Percentiles rank a stretch among this genome's conserved stretches.
These are phyloP conservation scores for Amyelois transitella DNA, from an alignment of 1,140 invertebrate species.

Conservation along the genomic window DNA sequence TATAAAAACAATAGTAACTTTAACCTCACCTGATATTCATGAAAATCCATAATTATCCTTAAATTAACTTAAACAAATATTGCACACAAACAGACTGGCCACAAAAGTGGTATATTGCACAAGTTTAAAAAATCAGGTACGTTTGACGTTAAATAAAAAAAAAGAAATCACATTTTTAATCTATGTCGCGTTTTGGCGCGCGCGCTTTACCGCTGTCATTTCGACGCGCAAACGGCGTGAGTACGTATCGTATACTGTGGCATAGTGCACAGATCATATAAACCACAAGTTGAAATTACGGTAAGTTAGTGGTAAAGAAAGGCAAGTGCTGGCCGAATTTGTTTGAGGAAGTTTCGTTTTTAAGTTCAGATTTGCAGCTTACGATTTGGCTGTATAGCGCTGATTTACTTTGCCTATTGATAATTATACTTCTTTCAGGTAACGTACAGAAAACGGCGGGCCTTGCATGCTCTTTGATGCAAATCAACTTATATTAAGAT, in stretches of 20 bases:
- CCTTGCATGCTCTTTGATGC: too few species aligned
- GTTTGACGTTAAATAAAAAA: slow-evolving; percentile 3
- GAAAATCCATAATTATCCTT: slow-evolving; percentile 49
- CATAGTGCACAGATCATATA: background rate
- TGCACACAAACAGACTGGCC: slow-evolving; percentile 62
- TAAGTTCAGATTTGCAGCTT: background rate
- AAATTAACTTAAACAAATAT: slow-evolving; percentile 36
- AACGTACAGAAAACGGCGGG: too few species aligned
- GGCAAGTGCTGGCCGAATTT: background rate
- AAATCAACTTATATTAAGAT: too few species aligned
- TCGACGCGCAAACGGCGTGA: slow-evolving; percentile 3
- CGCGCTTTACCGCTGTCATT: slow-evolving; percentile 9
- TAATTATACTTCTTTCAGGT: background rate
- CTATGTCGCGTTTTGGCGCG: slow-evolving; percentile 13
- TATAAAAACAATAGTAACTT: background rate
- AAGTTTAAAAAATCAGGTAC: slow-evolving; percentile 46
- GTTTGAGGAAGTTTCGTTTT: background rate
- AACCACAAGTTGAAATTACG: background rate
- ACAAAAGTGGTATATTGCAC: slow-evolving; percentile 56
- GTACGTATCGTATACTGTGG: background rate
- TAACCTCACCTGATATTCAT: slow-evolving; percentile 58
- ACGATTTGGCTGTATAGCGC: background rate
- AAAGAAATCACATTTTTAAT: slow-evolving; percentile 11
- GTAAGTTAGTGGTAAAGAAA: background rate
- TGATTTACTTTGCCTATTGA: background rate